Conservation (phyloP, 2,888 invertebrate genomes). For the Philonicus albiceps region DNA sequence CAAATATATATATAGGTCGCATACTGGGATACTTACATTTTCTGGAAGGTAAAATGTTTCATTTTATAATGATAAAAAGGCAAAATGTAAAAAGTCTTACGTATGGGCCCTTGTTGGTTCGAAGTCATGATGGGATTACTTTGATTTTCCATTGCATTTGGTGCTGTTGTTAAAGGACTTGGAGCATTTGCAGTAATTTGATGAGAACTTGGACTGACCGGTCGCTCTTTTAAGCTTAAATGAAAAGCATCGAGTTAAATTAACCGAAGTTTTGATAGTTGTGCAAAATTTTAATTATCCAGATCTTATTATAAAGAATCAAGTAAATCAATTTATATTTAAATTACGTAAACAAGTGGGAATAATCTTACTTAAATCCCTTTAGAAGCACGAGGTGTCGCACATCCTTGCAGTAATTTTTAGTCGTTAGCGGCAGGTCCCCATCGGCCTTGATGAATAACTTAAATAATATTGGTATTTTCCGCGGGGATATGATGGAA, state of each 20-base stretch:
- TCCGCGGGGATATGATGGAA: slow-evolving; percentile 88
- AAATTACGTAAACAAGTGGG: background rate
- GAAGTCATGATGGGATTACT: slow-evolving; percentile 45
- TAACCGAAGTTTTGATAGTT: too few species aligned
- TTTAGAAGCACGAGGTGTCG: slow-evolving; percentile 80
- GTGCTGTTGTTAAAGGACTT: slow-evolving; percentile 50
- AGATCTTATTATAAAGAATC: too few species aligned
- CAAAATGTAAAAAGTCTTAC: background rate
- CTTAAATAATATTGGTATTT: slow-evolving; percentile 84
- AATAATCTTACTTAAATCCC: slow-evolving; percentile 69
- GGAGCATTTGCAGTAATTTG: slow-evolving; percentile 52
- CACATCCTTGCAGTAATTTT: slow-evolving; percentile 91
- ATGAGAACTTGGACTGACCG: slow-evolving; percentile 67
- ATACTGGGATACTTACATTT: slow-evolving; percentile 39
- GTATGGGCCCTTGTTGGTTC: slow-evolving; percentile 45
- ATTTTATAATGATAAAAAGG: background rate
- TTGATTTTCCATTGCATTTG: slow-evolving; percentile 46
- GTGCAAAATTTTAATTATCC: too few species aligned
- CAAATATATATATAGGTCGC: background rate
- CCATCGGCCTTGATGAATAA: slow-evolving; percentile 91
- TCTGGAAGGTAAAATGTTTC: slow-evolving; percentile 33
- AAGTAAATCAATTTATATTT: too few species aligned
- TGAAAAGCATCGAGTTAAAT: too few species aligned
- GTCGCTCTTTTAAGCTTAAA: slow-evolving; percentile 74
- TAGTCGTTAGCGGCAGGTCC: slow-evolving; percentile 80